Conservation (phyloP, 2,797 vertebrate genomes). For the Enteromius viviparus region DNA sequence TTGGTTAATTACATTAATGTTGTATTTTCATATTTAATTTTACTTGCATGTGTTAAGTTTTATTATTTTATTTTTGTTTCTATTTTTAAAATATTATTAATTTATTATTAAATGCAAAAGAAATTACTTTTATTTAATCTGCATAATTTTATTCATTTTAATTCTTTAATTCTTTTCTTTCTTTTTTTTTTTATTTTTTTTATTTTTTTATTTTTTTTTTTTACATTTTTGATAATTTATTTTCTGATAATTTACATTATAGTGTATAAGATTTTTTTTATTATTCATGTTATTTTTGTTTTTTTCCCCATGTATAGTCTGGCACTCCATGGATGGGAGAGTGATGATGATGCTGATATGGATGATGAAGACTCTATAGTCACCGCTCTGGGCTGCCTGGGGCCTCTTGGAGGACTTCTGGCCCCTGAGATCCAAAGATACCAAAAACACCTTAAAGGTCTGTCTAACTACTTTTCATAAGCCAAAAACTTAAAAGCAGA, state of each 20-base stretch:
- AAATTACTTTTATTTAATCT: not conserved
- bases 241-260: not conserved
- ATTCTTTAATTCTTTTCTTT: not conserved
- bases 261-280: not conserved
- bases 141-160: not conserved
- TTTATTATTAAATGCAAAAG: not conserved
- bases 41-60: not conserved
- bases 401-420: constrained; percentile 92
- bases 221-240: not conserved
- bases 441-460: constrained; percentile 95
- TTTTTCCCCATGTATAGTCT: constrained; percentile 36
- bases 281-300: not conserved
- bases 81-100: not conserved
- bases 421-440: constrained; percentile 92
- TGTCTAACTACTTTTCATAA: not conserved
- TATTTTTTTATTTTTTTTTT: not conserved
- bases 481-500: not conserved
- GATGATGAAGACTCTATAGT: constrained; percentile 91
- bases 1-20: not conserved
- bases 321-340: constrained; percentile 84
- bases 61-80: not conserved
- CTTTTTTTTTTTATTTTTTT: not conserved
- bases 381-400: constrained; percentile 90
- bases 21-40: not conserved
- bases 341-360: constrained; percentile 91